Percentiles rank a stretch among this genome's conserved stretches.
Conservation (phyloP, 2,113 vertebrate genomes). For the Hemiscyllium ocellatum region DNA sequence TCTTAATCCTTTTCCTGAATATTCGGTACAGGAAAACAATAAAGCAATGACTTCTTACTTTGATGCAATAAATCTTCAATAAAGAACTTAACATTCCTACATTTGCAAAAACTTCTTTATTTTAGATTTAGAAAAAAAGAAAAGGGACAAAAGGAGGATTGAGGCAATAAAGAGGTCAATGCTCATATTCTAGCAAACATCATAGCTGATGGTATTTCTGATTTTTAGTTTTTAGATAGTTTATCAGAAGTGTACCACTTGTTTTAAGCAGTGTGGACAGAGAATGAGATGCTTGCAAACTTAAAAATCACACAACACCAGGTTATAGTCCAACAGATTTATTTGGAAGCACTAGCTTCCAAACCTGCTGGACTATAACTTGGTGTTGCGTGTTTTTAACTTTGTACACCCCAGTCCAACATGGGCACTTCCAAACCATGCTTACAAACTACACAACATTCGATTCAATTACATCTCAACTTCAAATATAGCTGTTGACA, state of each 20-base stretch:
- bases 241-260: neutral
- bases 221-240: neutral
- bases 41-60: conserved; percentile 26
- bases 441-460: neutral
- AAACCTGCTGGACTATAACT: too few relatives aligned
- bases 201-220: too few relatives aligned
- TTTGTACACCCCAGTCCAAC: too few relatives aligned
- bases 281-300: neutral
- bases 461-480: neutral
- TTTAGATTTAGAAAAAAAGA: neutral
- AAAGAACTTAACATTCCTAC: conserved; percentile 2
- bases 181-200: neutral
- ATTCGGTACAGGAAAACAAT: neutral
- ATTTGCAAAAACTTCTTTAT: neutral
- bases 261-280: neutral
- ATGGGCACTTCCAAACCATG: too few relatives aligned
- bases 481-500: neutral
- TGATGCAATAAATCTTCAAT: conserved; percentile 35
- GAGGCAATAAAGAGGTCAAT: neutral
- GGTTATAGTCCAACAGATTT: too few relatives aligned
- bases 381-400: too few relatives aligned
- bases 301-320: too few relatives aligned
- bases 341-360: too few relatives aligned
- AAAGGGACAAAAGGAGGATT: neutral
- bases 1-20: neutral